Conservation (phyloP, 1,140 invertebrate species). For the Notospermus geniculatus region DNA sequence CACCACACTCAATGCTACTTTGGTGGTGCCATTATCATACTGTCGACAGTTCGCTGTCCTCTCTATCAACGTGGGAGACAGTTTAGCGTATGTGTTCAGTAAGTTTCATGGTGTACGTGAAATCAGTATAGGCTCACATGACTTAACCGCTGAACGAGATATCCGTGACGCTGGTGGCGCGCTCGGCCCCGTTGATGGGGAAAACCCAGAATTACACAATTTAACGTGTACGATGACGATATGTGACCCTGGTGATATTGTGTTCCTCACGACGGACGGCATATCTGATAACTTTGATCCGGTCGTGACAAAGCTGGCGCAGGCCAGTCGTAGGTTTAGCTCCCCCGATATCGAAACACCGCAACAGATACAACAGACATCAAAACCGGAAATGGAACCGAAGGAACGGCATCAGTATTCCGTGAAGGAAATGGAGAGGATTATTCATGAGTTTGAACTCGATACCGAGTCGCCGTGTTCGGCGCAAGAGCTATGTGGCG, state of each 20-base stretch:
- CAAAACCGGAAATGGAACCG: slow-evolving; percentile 52
- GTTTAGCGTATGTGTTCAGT: slow-evolving; percentile 84
- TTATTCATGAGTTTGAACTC: slow-evolving; percentile 53
- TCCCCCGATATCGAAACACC: slow-evolving; percentile 18
- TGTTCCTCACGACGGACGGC: slow-evolving; percentile 89
- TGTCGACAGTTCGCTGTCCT: slow-evolving; percentile 74
- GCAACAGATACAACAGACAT: slow-evolving; percentile 25
- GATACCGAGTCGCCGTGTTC: slow-evolving; percentile 49
- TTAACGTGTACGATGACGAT: slow-evolving; percentile 86
- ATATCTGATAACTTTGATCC: slow-evolving; percentile 93
- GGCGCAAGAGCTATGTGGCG: slow-evolving; percentile 54
- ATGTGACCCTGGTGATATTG: slow-evolving; percentile 78
- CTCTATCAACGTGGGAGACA: slow-evolving; percentile 88
- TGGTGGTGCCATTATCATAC: slow-evolving; percentile 66
- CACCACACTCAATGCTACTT: slow-evolving; percentile 80
- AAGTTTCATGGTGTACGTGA: slow-evolving; percentile 70
- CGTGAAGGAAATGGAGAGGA: slow-evolving; percentile 56
- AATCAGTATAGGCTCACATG: slow-evolving; percentile 75
- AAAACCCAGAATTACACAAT: slow-evolving; percentile 86
- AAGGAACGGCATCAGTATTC: slow-evolving; percentile 53
- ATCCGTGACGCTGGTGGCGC: slow-evolving; percentile 90
- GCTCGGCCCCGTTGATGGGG: slow-evolving; percentile 82
- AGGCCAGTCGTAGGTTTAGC: slow-evolving; percentile 55
- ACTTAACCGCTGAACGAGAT: slow-evolving; percentile 82
- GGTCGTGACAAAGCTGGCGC: slow-evolving; percentile 88